A percentile compares a stretch with the other conserved stretches of the same genome.
Evolutionary conservation across 2,797 vertebrate species (phyloP).

Genomic region (Synaphobranchus kaupii): DNA sequence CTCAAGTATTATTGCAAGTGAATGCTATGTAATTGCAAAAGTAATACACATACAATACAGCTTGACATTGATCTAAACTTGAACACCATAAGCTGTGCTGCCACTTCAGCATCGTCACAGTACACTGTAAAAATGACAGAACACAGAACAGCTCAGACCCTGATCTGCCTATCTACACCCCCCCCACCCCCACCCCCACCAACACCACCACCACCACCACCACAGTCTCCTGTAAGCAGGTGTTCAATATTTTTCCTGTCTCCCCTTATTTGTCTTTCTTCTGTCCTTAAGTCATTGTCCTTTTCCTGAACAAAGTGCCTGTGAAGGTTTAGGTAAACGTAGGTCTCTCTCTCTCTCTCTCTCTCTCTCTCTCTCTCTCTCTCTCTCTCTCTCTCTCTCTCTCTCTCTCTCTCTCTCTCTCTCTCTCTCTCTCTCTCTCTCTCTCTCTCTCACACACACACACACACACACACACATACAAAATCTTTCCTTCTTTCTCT

Average conservation of each 20-base stretch:
- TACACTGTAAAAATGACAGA: constrained; percentile 38
- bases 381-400: neutral
- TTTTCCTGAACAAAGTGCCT: too few species aligned
- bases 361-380: neutral
- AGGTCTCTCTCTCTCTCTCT: neutral
- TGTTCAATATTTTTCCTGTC: neutral
- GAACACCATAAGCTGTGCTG: constrained; percentile 58
- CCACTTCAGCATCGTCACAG: constrained; percentile 59
- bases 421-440: neutral
- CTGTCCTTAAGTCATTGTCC: neutral
- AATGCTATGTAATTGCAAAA: constrained; percentile 30
- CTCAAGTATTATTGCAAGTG: constrained; percentile 37
- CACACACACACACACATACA: too few species aligned
- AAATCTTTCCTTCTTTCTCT: neutral
- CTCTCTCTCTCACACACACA: too few species aligned
- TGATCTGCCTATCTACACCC: neutral
- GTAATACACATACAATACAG: constrained; percentile 39
- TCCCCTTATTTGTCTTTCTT: neutral
- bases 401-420: constrained; percentile 1
- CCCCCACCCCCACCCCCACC: neutral
- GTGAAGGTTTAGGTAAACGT: neutral
- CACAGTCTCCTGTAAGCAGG: neutral
- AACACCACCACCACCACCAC: neutral
- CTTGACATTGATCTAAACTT: constrained; percentile 53
- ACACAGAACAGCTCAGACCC: neutral